Conservation (phyloP, 2,888 invertebrate species). For the Cenopis cana region DNA sequence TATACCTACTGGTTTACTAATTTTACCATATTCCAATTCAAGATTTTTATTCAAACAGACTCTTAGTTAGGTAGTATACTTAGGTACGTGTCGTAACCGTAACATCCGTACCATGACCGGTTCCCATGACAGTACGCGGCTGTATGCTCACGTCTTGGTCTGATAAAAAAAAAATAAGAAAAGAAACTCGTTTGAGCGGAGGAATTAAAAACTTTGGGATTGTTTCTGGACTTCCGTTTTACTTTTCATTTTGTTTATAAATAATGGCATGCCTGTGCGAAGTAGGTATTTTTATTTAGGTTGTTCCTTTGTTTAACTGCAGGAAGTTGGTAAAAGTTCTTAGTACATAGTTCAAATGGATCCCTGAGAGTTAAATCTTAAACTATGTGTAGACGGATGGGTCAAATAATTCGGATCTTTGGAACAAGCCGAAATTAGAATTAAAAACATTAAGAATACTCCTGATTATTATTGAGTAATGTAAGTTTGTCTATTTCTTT, state of each 20-base stretch:
- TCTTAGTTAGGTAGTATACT: too few relatives aligned
- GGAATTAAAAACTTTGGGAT: slow-evolving; percentile 24
- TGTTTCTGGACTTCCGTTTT: slow-evolving; percentile 8
- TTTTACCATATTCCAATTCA: neutral
- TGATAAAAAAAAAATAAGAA: slow-evolving; percentile 23
- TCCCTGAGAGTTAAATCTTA: neutral
- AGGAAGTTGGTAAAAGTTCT: too few relatives aligned
- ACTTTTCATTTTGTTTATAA: slow-evolving; percentile 7
- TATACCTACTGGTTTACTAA: too few relatives aligned
- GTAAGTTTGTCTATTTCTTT: too few relatives aligned
- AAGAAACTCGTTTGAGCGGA: slow-evolving; percentile 29
- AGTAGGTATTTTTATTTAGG: neutral
- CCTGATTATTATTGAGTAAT: too few relatives aligned
- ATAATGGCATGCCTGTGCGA: neutral
- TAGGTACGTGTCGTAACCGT: slow-evolving; percentile 33
- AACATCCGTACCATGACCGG: slow-evolving; percentile 39
- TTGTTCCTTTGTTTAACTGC: neutral
- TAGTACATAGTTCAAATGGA: too few relatives aligned
- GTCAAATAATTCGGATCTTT: too few relatives aligned
- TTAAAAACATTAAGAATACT: too few relatives aligned
- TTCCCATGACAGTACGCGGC: slow-evolving; percentile 23
- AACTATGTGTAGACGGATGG: too few relatives aligned
- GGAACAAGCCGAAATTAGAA: too few relatives aligned
- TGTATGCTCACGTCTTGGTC: slow-evolving; percentile 26
- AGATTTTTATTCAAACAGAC: neutral